Evolutionary conservation across 2,797 vertebrate genomes (phyloP), one percentile per base, ranked within the genome.

Genomic region (Denticeps clupeoides): DNA sequence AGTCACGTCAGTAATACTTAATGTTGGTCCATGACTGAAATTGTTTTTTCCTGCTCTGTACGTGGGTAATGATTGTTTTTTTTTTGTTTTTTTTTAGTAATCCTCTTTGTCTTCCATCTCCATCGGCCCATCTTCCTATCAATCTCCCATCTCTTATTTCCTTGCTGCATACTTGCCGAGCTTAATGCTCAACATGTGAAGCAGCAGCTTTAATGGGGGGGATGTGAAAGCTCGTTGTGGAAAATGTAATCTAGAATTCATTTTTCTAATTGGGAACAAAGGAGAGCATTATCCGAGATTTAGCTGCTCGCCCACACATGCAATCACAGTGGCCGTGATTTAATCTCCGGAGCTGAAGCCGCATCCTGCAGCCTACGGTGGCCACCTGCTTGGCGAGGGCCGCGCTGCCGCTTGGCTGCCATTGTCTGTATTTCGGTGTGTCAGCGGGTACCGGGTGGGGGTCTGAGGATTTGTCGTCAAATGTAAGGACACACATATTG

Each of bases 261-360:
- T 61, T 65, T 59, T 56, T 53, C 42, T 63, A 62, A 65, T 55
- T 69, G 56, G 32, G 54, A 47, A 41, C 38, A 47, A 58, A 59
- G 45, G 13, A 42, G 33, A 42, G 51, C 46, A 56, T 64, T 58
- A 60, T 60, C 37, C 22, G 13, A 47, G 62, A 53, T 55, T 49
- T 31, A 47, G 40, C 33, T 15, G 38, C 38, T 46, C 51, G 23
- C 46, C 51, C 56, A 50, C 55, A 50, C 56, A 41, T 40, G 26
- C 50, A 32, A 52, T 59, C 54, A 58, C 47, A 51, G 25, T 22
- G 6, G 3, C 25, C 25, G 4, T 28, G 28, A 37, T 51, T 53
- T 59, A 31, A 58, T 60, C 47, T 32, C 35, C n/a, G n/a, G 10
- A 23, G 23, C 47, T 27, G 27, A 21, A 13, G 48, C 27, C 33